Base-by-base conservation (phyloP, 2,113 vertebrate species). In the Rhinopomastus cyanomelas region DNA sequence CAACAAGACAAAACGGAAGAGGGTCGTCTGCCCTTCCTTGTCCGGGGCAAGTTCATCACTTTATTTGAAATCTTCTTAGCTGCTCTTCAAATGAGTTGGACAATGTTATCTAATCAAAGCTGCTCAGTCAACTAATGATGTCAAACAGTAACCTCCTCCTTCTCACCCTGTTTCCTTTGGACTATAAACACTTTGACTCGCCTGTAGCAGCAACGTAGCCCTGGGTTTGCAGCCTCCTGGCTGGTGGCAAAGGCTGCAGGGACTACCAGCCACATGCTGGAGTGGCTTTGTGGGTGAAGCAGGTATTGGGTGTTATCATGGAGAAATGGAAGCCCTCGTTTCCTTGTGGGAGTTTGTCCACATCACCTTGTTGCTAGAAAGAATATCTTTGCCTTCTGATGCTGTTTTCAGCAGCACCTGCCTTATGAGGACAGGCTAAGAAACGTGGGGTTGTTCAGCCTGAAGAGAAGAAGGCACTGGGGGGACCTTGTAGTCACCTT, bases 261-360 rank as follows among this genome's bases (percentile, higher is more conserved):
- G 61, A 36, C 21, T n/a, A n/a, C n/a, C n/a, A n/a, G n/a, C n/a
- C n/a, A n/a, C 62, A 55, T 53, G 23, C 34, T 36, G 8, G 22
- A 84, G 65, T 30, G 34, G 4, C 0, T 0, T 36, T 65, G 1
- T 14, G 23, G 25, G 11, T 32, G 55, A 65, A 56, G 30, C 0
- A 3, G 3, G n/a, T 32, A 78, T 71, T 18, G 15, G 51, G 30
- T 2, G 3, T 39, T 57, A 68, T 36, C 34, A 15, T 2, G 32
- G 69, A 48, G 69, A 67, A 78, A 73, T 34, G 57, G 62, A 84
- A 60, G 44, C 34, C 17, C 20, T 36, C 73, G n/a, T 42, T 81
- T 22, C 73, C 42, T 55, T 36, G 11, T 61, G 51, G 32, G 44
- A 17, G 42, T 76, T 68, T 79, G 26, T 72, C 87, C 64, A 5